These are phyloP conservation scores for Lucilia cuprina DNA, from an alignment of 1,140 invertebrate genomes.

Conservation along the genomic window DNA sequence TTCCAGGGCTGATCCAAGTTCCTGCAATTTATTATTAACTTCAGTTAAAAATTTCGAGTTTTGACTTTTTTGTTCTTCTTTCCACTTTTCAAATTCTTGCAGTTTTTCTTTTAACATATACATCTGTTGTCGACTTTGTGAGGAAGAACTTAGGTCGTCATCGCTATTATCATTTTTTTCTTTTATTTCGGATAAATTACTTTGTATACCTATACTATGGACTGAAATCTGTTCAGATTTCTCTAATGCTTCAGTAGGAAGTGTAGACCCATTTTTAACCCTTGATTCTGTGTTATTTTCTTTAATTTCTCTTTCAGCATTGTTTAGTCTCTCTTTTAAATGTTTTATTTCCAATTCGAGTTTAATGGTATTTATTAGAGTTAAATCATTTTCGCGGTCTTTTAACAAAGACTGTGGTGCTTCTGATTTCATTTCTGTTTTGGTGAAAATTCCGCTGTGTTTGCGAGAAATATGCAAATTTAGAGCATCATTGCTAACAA, in stretches of 20 bases:
- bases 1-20: constrained; percentile 34
- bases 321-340: constrained; percentile 57
- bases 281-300: constrained; percentile 40
- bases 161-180: constrained; percentile 47
- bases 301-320: constrained; percentile 54
- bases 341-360: constrained; percentile 61
- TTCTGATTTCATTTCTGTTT: not conserved
- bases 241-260: not conserved
- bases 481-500: constrained; percentile 57
- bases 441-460: constrained; percentile 41
- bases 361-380: constrained; percentile 60
- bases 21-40: constrained; percentile 48
- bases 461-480: constrained; percentile 56
- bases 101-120: constrained; percentile 48
- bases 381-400: constrained; percentile 52
- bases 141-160: not conserved
- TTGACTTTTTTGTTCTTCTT: constrained; percentile 44
- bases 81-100: constrained; percentile 50
- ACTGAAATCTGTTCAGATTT: not conserved
- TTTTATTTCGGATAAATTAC: constrained; percentile 52
- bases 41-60: constrained; percentile 52
- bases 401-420: constrained; percentile 20
- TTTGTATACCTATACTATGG: constrained; percentile 53
- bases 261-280: not conserved
- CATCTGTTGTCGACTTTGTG: constrained; percentile 20